Percentiles rank a stretch among this genome's conserved stretches.
Conservation (phyloP, 2,113 vertebrate species). For the Channa maculata region DNA sequence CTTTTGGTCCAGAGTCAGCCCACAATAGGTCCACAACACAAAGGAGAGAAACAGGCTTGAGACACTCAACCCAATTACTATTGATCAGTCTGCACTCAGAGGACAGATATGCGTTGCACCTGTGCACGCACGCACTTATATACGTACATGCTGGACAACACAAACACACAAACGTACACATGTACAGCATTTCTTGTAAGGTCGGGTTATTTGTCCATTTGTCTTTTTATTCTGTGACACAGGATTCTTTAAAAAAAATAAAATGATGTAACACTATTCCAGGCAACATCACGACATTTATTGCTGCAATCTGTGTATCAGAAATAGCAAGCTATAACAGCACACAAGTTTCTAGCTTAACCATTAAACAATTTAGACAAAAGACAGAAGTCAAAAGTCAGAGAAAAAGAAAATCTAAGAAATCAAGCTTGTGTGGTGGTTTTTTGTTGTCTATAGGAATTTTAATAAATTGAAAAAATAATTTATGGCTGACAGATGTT, state of each 20-base stretch:
- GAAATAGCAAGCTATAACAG: not conserved
- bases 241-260: not conserved
- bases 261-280: not conserved
- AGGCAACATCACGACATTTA: not conserved
- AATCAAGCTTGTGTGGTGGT: too few species aligned
- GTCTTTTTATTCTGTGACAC: not conserved
- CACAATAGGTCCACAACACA: slow-evolving; percentile 72
- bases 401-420: too few species aligned
- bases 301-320: not conserved
- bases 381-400: too few species aligned
- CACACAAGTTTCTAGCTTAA: not conserved
- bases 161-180: slow-evolving; percentile 24
- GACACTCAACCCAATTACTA: slow-evolving; percentile 82
- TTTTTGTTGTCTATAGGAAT: too few species aligned
- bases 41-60: slow-evolving; percentile 74
- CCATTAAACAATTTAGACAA: too few species aligned
- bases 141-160: slow-evolving; percentile 15
- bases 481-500: too few species aligned
- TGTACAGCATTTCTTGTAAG: slow-evolving; percentile 44
- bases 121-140: slow-evolving; percentile 16
- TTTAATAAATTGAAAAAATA: too few species aligned
- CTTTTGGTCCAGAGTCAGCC: slow-evolving; percentile 56
- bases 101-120: slow-evolving; percentile 53
- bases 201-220: slow-evolving; percentile 34
- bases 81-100: slow-evolving; percentile 76